These are phyloP conservation scores for Pomacea maculata DNA, from an alignment of 1,140 invertebrate genomes.

Conservation along the genomic window DNA sequence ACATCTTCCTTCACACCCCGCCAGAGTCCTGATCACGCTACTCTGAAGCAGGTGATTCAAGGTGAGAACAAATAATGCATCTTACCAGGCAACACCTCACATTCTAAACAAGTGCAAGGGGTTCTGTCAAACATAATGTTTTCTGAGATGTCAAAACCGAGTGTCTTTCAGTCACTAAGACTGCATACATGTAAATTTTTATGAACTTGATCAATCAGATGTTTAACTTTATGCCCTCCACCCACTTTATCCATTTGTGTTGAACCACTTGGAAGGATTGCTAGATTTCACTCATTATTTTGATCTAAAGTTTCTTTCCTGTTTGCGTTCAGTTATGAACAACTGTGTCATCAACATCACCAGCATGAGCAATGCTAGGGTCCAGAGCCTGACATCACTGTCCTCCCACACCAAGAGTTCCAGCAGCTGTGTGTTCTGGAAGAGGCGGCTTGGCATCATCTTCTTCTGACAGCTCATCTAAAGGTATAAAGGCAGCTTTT, in stretches of 20 bases:
- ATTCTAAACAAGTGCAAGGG: no score
- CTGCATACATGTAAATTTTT: no score
- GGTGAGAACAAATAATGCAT: conserved; percentile 30
- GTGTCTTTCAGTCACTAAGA: no score
- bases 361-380: conserved; percentile 52
- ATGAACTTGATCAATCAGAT: no score
- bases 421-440: conserved; percentile 26
- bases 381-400: conserved; percentile 49
- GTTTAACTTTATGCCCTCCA: no score
- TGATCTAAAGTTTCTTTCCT: not conserved
- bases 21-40: conserved; percentile 43
- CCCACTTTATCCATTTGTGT: not conserved
- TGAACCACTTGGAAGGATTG: not conserved
- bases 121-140: no score
- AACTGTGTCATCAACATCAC: conserved; percentile 52
- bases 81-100: no score
- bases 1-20: conserved; percentile 49
- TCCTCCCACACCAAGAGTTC: conserved; percentile 36
- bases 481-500: not conserved
- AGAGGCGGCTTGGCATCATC: conserved; percentile 38
- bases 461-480: conserved; percentile 31
- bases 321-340: conserved; percentile 40
- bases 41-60: conserved; percentile 54
- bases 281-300: no score
- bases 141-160: no score